A percentile compares a stretch with the other conserved stretches of the same genome.
These are phyloP conservation scores for Neodontobutis hainanensis DNA, from an alignment of 2,113 vertebrate species.

Conservation along the genomic window DNA sequence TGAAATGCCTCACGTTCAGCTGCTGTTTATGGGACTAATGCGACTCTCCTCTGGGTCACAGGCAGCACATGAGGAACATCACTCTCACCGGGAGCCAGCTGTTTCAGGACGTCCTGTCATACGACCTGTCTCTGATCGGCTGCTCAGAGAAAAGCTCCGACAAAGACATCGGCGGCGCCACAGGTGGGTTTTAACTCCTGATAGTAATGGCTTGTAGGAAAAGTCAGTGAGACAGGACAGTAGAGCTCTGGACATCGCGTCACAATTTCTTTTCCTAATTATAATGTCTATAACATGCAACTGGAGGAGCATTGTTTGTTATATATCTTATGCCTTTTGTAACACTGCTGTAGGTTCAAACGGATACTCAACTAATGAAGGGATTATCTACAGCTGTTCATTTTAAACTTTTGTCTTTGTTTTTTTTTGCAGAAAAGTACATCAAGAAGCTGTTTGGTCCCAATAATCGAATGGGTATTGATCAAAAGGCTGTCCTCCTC, in stretches of 20 bases:
- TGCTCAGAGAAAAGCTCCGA: slow-evolving; percentile 86
- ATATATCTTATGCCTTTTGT: too few species aligned
- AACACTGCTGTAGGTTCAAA: too few species aligned
- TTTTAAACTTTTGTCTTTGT: neutral
- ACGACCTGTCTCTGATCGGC: slow-evolving; percentile 89
- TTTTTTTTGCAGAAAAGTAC: slow-evolving; percentile 85
- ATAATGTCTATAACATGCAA: too few species aligned
- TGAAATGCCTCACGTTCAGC: neutral
- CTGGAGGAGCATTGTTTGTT: too few species aligned
- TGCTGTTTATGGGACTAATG: too few species aligned
- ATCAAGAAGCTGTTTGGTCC: slow-evolving; percentile 93
- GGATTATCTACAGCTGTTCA: too few species aligned
- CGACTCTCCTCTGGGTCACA: slow-evolving; percentile 58
- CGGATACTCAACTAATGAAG: too few species aligned
- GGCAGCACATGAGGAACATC: slow-evolving; percentile 97
- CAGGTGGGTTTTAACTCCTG: slow-evolving; percentile 77
- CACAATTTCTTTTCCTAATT: too few species aligned
- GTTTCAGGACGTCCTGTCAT: slow-evolving; percentile 95
- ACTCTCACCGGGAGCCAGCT: slow-evolving; percentile 87
- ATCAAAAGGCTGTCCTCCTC: slow-evolving; percentile 96
- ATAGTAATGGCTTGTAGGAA: too few species aligned
- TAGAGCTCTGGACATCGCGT: too few species aligned
- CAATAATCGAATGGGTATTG: slow-evolving; percentile 91
- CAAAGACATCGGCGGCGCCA: slow-evolving; percentile 83
- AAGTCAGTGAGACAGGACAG: too few species aligned